A percentile compares a stretch with the other conserved stretches of the same genome.
Evolutionary conservation across 1,140 invertebrate species (phyloP).

Genomic region (Zaprionus kolodkinae): DNA sequence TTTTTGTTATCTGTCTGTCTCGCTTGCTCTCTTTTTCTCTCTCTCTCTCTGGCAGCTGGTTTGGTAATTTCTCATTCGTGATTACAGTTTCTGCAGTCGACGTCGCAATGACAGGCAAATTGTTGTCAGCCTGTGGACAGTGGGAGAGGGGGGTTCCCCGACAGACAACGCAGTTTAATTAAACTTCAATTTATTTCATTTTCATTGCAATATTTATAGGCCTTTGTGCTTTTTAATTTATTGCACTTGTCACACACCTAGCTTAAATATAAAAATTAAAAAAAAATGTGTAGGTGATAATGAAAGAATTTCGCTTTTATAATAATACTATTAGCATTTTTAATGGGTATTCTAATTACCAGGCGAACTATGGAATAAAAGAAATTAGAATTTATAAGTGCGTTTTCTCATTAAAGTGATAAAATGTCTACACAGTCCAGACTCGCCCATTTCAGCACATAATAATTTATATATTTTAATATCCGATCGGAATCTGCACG

Average conservation of each 20-base stretch:
- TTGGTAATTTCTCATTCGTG: conserved; percentile 75
- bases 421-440: not conserved
- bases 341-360: not conserved
- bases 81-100: conserved; percentile 61
- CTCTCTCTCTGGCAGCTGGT: not conserved
- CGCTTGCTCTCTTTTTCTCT: not conserved
- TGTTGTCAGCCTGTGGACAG: conserved; percentile 33
- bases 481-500: conserved; percentile 10
- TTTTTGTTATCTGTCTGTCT: conserved; percentile 16
- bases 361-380: too few species aligned
- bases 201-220: conserved; percentile 75
- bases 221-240: conserved; percentile 54
- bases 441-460: not conserved
- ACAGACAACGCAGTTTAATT: conserved; percentile 62
- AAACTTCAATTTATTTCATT: conserved; percentile 78
- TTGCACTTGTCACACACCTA: conserved; percentile 6
- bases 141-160: not conserved
- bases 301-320: not conserved
- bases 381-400: not conserved
- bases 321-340: not conserved
- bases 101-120: conserved; percentile 49
- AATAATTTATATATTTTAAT: conserved; percentile 20
- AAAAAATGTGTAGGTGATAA: not conserved
- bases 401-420: not conserved
- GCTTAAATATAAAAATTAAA: conserved; percentile 6